phyloP scores from a whole-genome alignment of 2,113 vertebrate species.

The Perccottus glenii region DNA sequence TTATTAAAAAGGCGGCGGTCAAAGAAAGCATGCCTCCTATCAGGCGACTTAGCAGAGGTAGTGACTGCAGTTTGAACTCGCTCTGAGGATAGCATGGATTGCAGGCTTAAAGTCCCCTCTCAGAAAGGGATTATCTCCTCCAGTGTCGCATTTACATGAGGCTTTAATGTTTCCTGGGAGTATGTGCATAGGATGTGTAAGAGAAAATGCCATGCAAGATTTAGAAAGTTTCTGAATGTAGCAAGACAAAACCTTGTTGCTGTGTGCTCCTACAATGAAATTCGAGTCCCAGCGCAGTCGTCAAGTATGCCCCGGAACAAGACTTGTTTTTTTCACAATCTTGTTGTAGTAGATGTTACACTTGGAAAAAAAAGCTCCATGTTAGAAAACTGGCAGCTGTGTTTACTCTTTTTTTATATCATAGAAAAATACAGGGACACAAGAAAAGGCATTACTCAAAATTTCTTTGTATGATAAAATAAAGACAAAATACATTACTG shows the following conservation, averaged over 20 bases:
- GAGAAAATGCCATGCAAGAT: slow-evolving; percentile 34
- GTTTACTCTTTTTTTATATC: too few species aligned
- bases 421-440: too few species aligned
- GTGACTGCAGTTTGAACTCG: slow-evolving; percentile 67
- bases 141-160: slow-evolving; percentile 24
- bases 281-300: neutral
- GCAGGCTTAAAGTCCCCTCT: slow-evolving; percentile 46
- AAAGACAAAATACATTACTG: too few species aligned
- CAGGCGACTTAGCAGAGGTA: slow-evolving; percentile 30
- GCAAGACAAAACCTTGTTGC: neutral
- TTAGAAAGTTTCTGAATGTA: slow-evolving; percentile 41
- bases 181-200: slow-evolving; percentile 17
- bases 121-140: slow-evolving; percentile 7
- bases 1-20: slow-evolving; percentile 68
- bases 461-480: too few species aligned
- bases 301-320: neutral
- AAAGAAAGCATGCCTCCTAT: slow-evolving; percentile 50
- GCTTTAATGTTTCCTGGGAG: slow-evolving; percentile 17
- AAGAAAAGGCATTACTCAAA: too few species aligned
- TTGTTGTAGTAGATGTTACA: neutral
- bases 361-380: neutral
- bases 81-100: slow-evolving; percentile 44
- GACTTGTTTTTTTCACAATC: neutral
- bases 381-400: too few species aligned
- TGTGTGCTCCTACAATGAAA: neutral